Base-by-base conservation (phyloP, 2,888 invertebrate genomes). In the Erebia epiphron region DNA sequence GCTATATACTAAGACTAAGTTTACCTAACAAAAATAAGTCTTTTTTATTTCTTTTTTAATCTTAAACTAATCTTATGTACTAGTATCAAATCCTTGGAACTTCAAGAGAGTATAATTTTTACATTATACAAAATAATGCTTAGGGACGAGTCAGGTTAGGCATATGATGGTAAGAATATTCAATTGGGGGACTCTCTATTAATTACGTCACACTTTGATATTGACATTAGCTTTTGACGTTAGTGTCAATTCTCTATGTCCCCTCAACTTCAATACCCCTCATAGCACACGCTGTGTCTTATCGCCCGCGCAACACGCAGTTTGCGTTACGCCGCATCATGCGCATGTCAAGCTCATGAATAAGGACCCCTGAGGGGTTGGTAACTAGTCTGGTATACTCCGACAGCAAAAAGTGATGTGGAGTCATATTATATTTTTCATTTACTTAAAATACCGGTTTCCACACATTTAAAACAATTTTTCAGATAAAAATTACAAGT, bases 81-180 rank as follows among this genome's bases (percentile, higher is more conserved):
- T 84, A 86, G 73, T 82, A 82, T 86, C 86, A 88, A 90, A 86
- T 91, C 90, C 87, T 82, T 85, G 86, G 84, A 90, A 86, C 83
- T 82, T 84, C 77, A 77, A 81, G 79, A 77, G 77, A 70, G 75
- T 77, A n/a, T n/a, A n/a, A n/a, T n/a, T n/a, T 77, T 78, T 75
- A 75, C 60, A 68, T 64, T 67, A 63, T 21, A 62, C 9, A 41
- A 57, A 58, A 70, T 21, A 68, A 21, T 62, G 70, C 71, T 67
- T 56, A 74, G 69, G 72, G 73, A 76, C 77, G 74, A 77, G 74
- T 56, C 56, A 11, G 35, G 18, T 43, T 61, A 35, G 35, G 7
- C 35, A 35, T 35, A 16, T 35, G 16, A 46, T 35, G 52, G 16
- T 10, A 52, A 16, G 9, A 13, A 11, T 52, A 50, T 52, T 14